Evolutionary conservation across 2,113 vertebrate species (phyloP).

Genomic region (Vulpes lagopus): DNA sequence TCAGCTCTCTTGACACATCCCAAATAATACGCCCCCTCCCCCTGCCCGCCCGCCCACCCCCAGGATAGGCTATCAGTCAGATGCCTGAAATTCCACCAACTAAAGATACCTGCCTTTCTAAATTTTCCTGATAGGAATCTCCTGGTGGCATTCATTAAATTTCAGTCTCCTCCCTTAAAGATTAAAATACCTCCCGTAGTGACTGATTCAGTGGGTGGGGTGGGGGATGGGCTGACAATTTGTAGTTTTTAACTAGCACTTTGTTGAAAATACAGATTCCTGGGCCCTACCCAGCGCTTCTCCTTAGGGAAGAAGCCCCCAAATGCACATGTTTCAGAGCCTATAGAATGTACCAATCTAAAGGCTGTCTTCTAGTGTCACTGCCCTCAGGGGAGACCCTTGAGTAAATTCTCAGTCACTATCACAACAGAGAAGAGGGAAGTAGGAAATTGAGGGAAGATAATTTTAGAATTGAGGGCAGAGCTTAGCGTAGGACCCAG

Average conservation of each 20-base stretch:
- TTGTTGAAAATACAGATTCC: constrained; percentile 32
- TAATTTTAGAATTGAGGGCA: constrained; percentile 23
- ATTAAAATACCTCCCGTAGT: neutral
- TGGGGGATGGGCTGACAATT: neutral
- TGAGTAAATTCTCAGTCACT: constrained; percentile 1
- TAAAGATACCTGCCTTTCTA: neutral
- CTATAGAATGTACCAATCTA: neutral
- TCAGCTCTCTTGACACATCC: neutral
- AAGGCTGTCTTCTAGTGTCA: neutral
- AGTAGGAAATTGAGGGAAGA: neutral
- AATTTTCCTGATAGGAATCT: neutral
- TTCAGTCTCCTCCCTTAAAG: neutral
- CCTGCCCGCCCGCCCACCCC: neutral
- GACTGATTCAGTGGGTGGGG: neutral
- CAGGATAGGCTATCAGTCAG: neutral
- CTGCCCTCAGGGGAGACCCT: neutral
- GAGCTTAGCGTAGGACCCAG: neutral
- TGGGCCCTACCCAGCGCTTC: neutral
- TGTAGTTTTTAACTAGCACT: neutral
- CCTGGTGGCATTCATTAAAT: neutral
- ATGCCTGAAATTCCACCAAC: constrained; percentile 19
- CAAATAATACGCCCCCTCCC: neutral
- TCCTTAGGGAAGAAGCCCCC: neutral
- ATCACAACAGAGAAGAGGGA: neutral
- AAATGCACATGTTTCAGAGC: neutral